A percentile compares a stretch with the other conserved stretches of the same genome.
Conservation (phyloP, 2,113 vertebrate species). For the Scomber colias region DNA sequence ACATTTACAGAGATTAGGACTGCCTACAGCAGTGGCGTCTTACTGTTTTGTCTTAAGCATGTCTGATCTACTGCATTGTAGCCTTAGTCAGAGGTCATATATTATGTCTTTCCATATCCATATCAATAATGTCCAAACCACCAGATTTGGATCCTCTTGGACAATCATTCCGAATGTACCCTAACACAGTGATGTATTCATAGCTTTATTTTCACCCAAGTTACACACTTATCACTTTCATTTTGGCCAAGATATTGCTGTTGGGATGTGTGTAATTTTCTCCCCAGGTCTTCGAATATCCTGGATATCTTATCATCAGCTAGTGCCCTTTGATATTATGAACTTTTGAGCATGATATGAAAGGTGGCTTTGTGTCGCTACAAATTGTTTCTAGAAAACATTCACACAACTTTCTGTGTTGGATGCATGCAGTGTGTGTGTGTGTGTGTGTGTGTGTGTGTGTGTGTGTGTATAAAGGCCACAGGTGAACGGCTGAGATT, state of each 20-base stretch:
- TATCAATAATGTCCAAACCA: slow-evolving; percentile 56
- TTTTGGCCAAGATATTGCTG: slow-evolving; percentile 75
- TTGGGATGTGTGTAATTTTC: slow-evolving; percentile 76
- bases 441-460: background rate
- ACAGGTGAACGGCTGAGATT: slow-evolving; percentile 24
- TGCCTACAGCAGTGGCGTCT: slow-evolving; percentile 26
- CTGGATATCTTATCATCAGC: slow-evolving; percentile 71
- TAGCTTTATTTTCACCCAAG: slow-evolving; percentile 69
- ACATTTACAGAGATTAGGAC: slow-evolving; percentile 31
- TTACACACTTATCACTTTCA: slow-evolving; percentile 78
- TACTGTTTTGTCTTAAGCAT: slow-evolving; percentile 52
- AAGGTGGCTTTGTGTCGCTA: slow-evolving; percentile 42
- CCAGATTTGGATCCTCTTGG: slow-evolving; percentile 46
- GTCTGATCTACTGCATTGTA: slow-evolving; percentile 43
- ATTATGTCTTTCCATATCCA: slow-evolving; percentile 50
- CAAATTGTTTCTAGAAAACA: slow-evolving; percentile 42
- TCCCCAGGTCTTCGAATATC: slow-evolving; percentile 72
- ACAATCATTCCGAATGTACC: slow-evolving; percentile 69
- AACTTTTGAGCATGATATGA: slow-evolving; percentile 70
- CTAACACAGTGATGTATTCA: slow-evolving; percentile 74
- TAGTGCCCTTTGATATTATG: slow-evolving; percentile 70
- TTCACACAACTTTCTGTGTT: slow-evolving; percentile 11
- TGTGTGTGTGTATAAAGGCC: background rate
- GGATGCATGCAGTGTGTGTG: background rate
- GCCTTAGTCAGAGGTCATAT: slow-evolving; percentile 49